phyloP scores from a whole-genome alignment of 1,140 invertebrate species.

The Drosophila oshimai region DNA sequence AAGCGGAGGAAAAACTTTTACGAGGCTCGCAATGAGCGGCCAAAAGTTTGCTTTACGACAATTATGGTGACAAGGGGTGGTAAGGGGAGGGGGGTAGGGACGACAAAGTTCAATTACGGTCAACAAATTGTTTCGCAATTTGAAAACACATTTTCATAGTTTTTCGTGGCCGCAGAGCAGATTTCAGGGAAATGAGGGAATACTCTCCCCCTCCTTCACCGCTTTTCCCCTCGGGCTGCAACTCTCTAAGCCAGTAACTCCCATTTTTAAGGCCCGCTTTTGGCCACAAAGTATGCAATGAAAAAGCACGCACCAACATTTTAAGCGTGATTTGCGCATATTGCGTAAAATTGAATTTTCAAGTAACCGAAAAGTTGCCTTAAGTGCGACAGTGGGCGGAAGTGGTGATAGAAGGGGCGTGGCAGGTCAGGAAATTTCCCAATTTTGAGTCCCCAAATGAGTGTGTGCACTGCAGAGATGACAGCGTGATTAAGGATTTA shows the following conservation, averaged over 20 bases:
- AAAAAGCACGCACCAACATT: conserved; percentile 53
- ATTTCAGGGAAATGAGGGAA: conserved; percentile 7
- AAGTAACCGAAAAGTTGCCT: conserved; percentile 68
- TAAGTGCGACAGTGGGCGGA: neutral
- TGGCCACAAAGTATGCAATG: conserved; percentile 51
- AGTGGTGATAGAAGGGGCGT: neutral
- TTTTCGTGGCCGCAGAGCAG: conserved; percentile 41
- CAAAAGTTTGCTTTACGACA: conserved; percentile 52
- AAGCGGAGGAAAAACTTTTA: conserved; percentile 38
- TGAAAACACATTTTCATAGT: conserved; percentile 76
- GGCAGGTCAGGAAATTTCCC: neutral
- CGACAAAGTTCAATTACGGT: conserved; percentile 79
- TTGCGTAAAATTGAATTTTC: conserved; percentile 80
- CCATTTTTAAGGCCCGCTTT: neutral
- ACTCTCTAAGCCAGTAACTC: neutral
- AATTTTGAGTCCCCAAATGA: neutral
- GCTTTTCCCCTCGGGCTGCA: neutral
- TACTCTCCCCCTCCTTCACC: neutral
- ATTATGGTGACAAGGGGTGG: conserved; percentile 25
- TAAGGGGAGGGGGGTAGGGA: neutral
- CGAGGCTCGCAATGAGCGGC: conserved; percentile 51
- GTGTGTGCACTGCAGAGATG: neutral
- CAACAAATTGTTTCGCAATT: conserved; percentile 81
- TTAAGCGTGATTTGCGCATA: conserved; percentile 80
- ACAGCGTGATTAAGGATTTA: neutral